A percentile compares a stretch with the other conserved stretches of the same genome.
These are phyloP conservation scores for Patagioenas fasciata DNA, from an alignment of 2,113 vertebrate species.

Conservation along the genomic window DNA sequence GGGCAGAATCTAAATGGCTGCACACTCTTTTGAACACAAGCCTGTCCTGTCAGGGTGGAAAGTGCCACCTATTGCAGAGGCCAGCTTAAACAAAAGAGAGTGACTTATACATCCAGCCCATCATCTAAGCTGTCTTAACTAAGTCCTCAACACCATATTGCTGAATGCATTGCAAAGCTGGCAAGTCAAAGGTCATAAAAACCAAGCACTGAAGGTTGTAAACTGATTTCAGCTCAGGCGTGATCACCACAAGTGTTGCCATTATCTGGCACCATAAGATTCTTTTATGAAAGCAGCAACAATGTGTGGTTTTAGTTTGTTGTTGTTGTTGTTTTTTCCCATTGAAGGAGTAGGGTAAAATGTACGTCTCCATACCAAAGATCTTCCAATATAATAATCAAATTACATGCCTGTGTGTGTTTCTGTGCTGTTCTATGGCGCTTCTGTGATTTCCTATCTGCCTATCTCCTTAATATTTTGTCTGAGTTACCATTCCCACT, in stretches of 20 bases:
- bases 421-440: background rate
- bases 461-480: background rate
- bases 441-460: background rate
- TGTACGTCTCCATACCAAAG: background rate
- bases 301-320: background rate
- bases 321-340: background rate
- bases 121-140: background rate
- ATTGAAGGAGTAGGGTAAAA: background rate
- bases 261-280: background rate
- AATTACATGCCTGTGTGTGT: background rate
- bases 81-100: background rate
- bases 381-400: background rate
- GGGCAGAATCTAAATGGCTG: background rate
- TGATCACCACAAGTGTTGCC: background rate
- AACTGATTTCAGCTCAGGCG: background rate
- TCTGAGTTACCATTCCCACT: background rate
- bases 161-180: background rate
- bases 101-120: background rate
- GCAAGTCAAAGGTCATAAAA: background rate
- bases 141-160: background rate
- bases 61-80: background rate
- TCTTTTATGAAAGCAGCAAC: background rate
- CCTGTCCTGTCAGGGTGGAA: background rate
- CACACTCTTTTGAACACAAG: background rate
- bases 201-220: background rate